Evolutionary conservation across 2,888 invertebrate genomes (phyloP), one percentile per base, ranked within the genome.

Genomic region (Ommatoiulus sabulosus): DNA sequence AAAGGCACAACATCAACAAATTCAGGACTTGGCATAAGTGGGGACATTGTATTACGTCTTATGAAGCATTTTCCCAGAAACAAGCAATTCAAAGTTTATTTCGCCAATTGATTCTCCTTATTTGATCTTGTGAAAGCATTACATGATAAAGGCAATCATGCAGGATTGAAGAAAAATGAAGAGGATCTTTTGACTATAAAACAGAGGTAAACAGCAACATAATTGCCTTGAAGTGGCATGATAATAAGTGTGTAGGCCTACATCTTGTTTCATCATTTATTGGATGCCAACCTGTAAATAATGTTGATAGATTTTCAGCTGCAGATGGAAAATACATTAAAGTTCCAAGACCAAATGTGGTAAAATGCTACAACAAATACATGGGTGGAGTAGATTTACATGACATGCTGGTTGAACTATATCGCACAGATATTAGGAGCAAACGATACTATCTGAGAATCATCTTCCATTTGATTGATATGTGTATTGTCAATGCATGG

Each of bases 61-160:
- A 90, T 90, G 17, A 48, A 89, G 86, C 87, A 87, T 48, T 84
- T 91, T 17, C 88, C 85, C n/a, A 48, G 88, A 89, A 89, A 89
- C 8, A 90, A 91, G 88, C 90, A 91, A 80, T 91, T 91, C 89
- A 90, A 87, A 43, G 44, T 91, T n/a, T 91, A 90, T 87, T 91
- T 92, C 89, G 91, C 92, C 88, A 91, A 91, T 86, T 91, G 90
- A 90, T 91, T 91, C 90, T 90, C 90, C 12, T 90, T 89, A 63
- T 89, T 91, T 43, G 24, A 86, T 6, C 90, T 91, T 17, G 89
- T 91, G 89, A 89, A 89, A 86, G 88, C 89, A 44, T 89, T 91
- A 84, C 88, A 89, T 87, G 90, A 46, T 85, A 88, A 89, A 87
- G 89, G 90, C 88, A 90, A 90, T 48, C 89, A 89, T 89, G 90